Base-by-base conservation (phyloP, 1,140 invertebrate species). In the Idris sp. region DNA sequence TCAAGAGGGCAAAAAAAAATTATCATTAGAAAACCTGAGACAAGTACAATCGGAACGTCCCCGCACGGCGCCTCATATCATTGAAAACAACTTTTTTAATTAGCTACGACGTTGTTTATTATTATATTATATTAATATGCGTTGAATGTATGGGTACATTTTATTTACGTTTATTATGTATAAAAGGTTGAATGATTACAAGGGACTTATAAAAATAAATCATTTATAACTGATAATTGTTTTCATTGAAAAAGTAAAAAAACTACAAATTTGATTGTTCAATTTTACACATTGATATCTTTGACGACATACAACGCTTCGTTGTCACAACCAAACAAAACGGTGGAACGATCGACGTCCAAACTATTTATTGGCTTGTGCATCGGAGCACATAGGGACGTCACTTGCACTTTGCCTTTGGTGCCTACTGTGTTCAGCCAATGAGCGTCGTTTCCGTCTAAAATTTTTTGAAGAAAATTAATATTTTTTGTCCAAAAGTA, bases 281-380 rank as follows among this genome's bases (percentile, higher is more conserved):
- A 22, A 35, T 6, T 13, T 72, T 36, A 72, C 0, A 72, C 58
- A 30, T 72, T 62, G 10, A 92, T 83, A 85, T 92, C 91, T 83
- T 90, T 91, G 8, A 94, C 89, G 40, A 93, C 84, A 86, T 94
- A 95, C 64, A 95, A 84, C 26, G 93, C 93, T 88, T 96, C 95
- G 83, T 94, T 94, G 82, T 96, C 95, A 67, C 92, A 92, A 16
- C 93, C 93, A 88, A 93, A 95, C 2, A 96, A 75, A 18, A 96
- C 83, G 33, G 89, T 91, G 28, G 90, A 90, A 73, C 90, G 90
- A 73, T 92, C 90, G 30, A 95, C 90, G 84, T 96, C 93, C 19
- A 97, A 87, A 48, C 91, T 92, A 75, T 96, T 97, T 22, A 96
- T 89, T 0, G 94, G 87, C 79, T 94, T 92, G 46, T 92, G 91